Conservation (phyloP, 2,888 invertebrate species). For the Hypomecis atomaria region DNA sequence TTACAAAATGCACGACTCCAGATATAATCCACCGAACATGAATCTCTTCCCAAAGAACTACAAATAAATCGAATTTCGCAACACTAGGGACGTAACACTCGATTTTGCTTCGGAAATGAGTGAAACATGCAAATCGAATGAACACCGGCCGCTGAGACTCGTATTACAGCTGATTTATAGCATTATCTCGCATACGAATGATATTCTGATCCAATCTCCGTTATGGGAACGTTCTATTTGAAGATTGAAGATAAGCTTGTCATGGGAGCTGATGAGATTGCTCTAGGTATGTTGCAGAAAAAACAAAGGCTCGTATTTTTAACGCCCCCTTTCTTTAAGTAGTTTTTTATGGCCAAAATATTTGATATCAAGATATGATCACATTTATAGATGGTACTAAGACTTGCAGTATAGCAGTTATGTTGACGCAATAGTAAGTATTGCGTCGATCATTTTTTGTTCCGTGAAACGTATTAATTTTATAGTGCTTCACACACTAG, state of each 20-base stretch:
- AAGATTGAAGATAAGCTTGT: constrained; percentile 18
- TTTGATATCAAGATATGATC: background rate
- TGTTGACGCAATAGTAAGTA: no score
- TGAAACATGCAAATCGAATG: constrained; percentile 44
- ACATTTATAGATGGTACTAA: background rate
- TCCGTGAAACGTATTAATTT: no score
- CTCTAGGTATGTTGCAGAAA: constrained; percentile 10
- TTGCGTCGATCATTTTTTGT: no score
- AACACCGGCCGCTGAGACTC: constrained; percentile 27
- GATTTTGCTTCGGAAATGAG: constrained; percentile 38
- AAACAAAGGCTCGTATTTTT: constrained; percentile 15
- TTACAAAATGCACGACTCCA: background rate
- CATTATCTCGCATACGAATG: constrained; percentile 31
- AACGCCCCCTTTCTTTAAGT: background rate
- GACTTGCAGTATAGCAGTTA: no score
- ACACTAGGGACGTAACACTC: constrained; percentile 28
- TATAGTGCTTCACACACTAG: no score
- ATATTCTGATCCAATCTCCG: constrained; percentile 32
- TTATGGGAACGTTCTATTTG: constrained; percentile 26
- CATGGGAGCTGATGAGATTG: constrained; percentile 23
- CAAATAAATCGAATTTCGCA: constrained; percentile 39
- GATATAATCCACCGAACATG: constrained; percentile 24
- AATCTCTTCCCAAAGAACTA: constrained; percentile 36
- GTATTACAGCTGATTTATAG: constrained; percentile 34
- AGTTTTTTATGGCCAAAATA: constrained; percentile 2